These are phyloP conservation scores for Psittacula derbiana DNA, from an alignment of 2,797 vertebrate genomes.

Conservation along the genomic window DNA sequence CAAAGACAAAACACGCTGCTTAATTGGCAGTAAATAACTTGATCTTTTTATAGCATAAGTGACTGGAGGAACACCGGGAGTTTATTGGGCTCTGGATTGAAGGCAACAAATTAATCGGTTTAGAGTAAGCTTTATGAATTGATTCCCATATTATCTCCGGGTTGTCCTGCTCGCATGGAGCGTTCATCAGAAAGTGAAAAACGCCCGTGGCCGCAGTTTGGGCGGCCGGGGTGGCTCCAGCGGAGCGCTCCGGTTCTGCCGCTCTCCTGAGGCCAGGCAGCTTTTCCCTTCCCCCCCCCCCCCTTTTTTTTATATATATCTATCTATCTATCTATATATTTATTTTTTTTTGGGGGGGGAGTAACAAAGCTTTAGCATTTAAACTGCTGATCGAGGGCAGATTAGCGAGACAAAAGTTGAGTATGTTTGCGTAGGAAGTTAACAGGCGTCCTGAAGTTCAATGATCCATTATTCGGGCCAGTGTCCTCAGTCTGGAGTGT, in stretches of 20 bases:
- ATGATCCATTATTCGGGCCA: constrained; percentile 76
- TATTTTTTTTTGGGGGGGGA: background rate
- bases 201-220: constrained; percentile 52
- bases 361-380: constrained; percentile 81
- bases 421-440: constrained; percentile 82
- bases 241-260: constrained; percentile 14
- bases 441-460: constrained; percentile 79
- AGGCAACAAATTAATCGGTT: constrained; percentile 81
- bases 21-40: constrained; percentile 84
- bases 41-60: constrained; percentile 81
- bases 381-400: constrained; percentile 91
- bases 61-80: constrained; percentile 76
- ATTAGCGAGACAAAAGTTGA: constrained; percentile 87
- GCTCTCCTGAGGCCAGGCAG: constrained; percentile 72
- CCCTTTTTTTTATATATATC: background rate
- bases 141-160: constrained; percentile 75
- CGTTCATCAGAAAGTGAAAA: constrained; percentile 71
- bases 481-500: constrained; percentile 49
- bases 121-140: constrained; percentile 82
- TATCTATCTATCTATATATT: background rate
- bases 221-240: constrained; percentile 39
- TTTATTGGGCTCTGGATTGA: constrained; percentile 74
- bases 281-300: constrained; percentile 48
- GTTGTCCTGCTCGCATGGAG: constrained; percentile 63
- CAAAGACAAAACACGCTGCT: constrained; percentile 81